These are phyloP conservation scores for Noturus placidus DNA, from an alignment of 2,113 vertebrate genomes.

Conservation along the genomic window DNA sequence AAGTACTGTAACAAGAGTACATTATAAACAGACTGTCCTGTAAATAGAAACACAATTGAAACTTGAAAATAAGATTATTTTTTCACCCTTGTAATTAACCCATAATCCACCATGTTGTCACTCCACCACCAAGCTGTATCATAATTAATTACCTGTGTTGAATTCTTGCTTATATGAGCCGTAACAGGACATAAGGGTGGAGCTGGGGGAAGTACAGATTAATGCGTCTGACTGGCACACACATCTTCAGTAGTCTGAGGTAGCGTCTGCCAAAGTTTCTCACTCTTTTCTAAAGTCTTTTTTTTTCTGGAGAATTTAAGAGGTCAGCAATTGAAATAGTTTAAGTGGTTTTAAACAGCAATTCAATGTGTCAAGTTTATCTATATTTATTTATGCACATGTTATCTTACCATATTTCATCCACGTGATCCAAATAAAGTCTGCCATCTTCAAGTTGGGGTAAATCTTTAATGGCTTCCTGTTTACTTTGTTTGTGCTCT, in stretches of 20 bases:
- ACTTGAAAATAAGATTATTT: too few species aligned
- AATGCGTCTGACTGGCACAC: neutral
- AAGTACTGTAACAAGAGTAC: neutral
- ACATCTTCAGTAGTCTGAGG: neutral
- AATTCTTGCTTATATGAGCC: neutral
- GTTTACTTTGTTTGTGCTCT: neutral
- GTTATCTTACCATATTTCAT: neutral
- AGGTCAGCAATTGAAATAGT: neutral
- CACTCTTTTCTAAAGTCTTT: neutral
- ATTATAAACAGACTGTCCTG: conserved; percentile 15
- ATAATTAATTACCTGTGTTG: too few species aligned
- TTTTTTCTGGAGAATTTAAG: neutral
- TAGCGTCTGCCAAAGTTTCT: neutral
- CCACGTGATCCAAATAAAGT: neutral
- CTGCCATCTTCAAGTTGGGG: neutral
- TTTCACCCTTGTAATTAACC: neutral
- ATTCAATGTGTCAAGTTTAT: neutral
- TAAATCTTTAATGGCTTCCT: neutral
- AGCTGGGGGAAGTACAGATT: neutral
- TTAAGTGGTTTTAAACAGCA: neutral
- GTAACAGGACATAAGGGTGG: neutral
- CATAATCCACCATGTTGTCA: neutral
- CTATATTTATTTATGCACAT: neutral
- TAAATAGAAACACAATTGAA: neutral
- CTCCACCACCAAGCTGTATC: neutral